These are phyloP conservation scores for Polymixis flavicincta DNA, from an alignment of 2,888 invertebrate genomes.

Conservation along the genomic window DNA sequence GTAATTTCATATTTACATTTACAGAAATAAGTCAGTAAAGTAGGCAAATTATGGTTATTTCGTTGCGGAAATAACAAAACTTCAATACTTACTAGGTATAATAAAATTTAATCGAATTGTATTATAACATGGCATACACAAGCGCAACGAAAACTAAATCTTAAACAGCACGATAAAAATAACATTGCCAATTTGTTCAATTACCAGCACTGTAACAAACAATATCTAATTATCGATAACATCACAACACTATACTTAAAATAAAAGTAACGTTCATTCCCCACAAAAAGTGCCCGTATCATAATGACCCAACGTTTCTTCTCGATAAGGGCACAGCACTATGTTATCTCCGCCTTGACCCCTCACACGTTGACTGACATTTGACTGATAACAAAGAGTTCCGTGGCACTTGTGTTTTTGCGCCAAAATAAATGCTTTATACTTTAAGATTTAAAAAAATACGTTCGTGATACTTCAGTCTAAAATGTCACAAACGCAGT, in stretches of 20 bases:
- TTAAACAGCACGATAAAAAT: not conserved
- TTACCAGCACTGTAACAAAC: not conserved
- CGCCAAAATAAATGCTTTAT: slow-evolving; percentile 35
- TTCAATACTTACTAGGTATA: no score
- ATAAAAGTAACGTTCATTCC: slow-evolving; percentile 11
- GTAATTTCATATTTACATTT: not conserved
- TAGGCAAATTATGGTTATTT: not conserved
- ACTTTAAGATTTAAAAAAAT: not conserved
- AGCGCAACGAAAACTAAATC: not conserved
- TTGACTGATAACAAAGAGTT: slow-evolving; percentile 54
- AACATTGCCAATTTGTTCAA: slow-evolving; percentile 25
- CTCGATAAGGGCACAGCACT: slow-evolving; percentile 48
- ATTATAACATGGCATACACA: not conserved
- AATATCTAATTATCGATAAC: slow-evolving; percentile 29
- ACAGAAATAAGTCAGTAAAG: not conserved
- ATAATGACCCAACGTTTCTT: slow-evolving; percentile 59
- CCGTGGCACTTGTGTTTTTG: slow-evolving; percentile 29
- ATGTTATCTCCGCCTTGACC: slow-evolving; percentile 66
- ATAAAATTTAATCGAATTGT: not conserved
- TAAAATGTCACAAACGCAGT: no score
- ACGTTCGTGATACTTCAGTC: not conserved
- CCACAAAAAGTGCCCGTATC: slow-evolving; percentile 48
- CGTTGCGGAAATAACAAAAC: no score
- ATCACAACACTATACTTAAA: slow-evolving; percentile 11
- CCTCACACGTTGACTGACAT: slow-evolving; percentile 56